Base-by-base conservation (phyloP, 37 sponge, comb jelly and placozoan species). In the Lycopodina hypogea region DNA sequence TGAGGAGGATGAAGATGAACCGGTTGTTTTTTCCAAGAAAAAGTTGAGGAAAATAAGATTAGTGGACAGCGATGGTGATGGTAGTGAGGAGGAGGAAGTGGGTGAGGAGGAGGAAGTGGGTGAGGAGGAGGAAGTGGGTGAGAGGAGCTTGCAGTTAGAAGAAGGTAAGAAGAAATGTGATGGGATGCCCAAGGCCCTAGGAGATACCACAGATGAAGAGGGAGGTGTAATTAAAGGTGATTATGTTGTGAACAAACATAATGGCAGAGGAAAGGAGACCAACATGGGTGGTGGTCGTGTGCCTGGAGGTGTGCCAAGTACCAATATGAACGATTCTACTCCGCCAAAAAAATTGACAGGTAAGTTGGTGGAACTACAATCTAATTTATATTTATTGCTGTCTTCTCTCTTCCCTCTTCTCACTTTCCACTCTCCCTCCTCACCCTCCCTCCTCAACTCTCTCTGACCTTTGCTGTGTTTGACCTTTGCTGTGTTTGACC, bases 331-430 rank as follows among this genome's bases (percentile, higher is more conserved):
- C n/a, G n/a, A 38, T 56, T 29, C 76, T 1, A 88, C 88, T 3
- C 88, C 88, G 30, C 83, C 88, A 21, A 88, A 78, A 68, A 71
- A 83, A 71, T 7, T 29, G 24, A 88, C 84, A 64, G 84, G 76
- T 75, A 29, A 9, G 72, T 71, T 36, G 69, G 26, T 30, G 69
- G 26, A 26, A 39, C 40, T 11, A 26, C 69, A 12, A 26, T 14
- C 28, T 12, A 39, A 68, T 12, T 12, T 36, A 4, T 65, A 9
- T 65, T 30, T 65, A 32, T 9, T 30, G 2, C 37, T 23, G 17
- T 75, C 22, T 32, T 74, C 57, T 32, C 58, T 4, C 19, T 39
- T 50, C 14, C 23, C n/a, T 19, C 15, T 24, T 50, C 74, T 6
- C 9, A 22, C 56, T 42, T 42, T 45, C 9, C 56, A 22, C 40